Percentiles rank a stretch among this genome's conserved stretches.
Conservation (phyloP, 2,888 invertebrate genomes). For the Drosophila mayaguana region DNA sequence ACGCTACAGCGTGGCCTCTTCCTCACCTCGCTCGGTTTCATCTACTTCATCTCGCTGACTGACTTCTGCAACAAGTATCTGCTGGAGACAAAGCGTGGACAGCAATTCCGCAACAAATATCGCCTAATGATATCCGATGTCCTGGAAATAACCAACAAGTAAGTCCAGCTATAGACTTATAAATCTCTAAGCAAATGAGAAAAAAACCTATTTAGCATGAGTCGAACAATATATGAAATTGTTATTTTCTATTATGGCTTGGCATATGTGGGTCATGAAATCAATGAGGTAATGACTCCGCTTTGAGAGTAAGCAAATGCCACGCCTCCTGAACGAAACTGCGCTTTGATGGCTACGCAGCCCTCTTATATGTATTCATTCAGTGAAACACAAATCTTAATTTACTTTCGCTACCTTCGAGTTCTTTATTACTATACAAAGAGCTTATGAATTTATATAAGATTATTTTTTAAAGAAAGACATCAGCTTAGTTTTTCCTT, state of each 20-base stretch:
- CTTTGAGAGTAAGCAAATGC: too few species aligned
- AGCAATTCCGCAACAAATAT: slow-evolving; percentile 88
- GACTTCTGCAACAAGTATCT: slow-evolving; percentile 88
- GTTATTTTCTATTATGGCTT: not conserved
- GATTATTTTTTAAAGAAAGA: not conserved
- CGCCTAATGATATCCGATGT: slow-evolving; percentile 89
- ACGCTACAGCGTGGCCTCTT: slow-evolving; percentile 87
- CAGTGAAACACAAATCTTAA: not conserved
- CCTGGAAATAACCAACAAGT: slow-evolving; percentile 92
- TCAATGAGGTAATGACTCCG: not conserved
- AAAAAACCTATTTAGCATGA: too few species aligned
- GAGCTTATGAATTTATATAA: too few species aligned
- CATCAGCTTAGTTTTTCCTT: too few species aligned
- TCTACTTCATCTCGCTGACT: slow-evolving; percentile 89
- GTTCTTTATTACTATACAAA: not conserved
- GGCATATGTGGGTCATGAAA: not conserved
- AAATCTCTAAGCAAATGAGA: too few species aligned
- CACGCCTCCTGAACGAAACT: not conserved
- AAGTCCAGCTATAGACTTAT: slow-evolving; percentile 79
- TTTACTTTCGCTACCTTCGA: not conserved
- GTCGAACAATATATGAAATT: not conserved
- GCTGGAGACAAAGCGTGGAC: slow-evolving; percentile 87
- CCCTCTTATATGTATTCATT: too few species aligned
- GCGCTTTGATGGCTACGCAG: not conserved
- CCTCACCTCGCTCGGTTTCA: slow-evolving; percentile 88